Evolutionary conservation across 2,888 invertebrate species (phyloP).

Genomic region (Dioctria linearis): DNA sequence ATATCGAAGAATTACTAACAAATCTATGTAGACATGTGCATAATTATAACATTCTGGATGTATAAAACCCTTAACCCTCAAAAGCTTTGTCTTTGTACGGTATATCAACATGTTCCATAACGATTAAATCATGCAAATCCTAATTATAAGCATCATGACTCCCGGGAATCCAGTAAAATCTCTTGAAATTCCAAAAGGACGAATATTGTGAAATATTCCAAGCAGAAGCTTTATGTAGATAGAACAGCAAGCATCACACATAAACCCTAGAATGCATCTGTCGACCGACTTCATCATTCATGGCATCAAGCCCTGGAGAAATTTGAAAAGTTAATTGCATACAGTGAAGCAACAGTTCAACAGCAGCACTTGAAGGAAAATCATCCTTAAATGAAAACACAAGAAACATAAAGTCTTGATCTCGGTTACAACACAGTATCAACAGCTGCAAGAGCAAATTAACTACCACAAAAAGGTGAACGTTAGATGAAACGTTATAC

Average conservation of each 20-base stretch:
- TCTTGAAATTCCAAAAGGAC: background rate
- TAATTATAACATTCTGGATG: too few species aligned
- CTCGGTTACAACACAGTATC: too few species aligned
- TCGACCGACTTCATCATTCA: background rate
- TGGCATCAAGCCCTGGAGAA: background rate
- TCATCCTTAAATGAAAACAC: background rate
- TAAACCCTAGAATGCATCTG: background rate
- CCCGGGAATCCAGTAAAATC: background rate
- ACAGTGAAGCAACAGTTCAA: background rate
- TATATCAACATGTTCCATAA: background rate
- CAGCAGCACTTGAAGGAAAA: background rate
- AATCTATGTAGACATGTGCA: too few species aligned
- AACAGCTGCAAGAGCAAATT: too few species aligned
- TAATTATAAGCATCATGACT: background rate
- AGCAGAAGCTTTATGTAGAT: background rate
- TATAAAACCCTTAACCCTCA: too few species aligned
- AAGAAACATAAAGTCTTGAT: background rate
- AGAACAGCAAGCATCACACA: background rate
- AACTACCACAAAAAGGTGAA: too few species aligned
- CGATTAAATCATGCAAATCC: background rate
- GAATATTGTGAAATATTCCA: background rate
- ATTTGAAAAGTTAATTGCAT: constrained; percentile 12
- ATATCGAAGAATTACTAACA: too few species aligned
- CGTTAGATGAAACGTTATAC: too few species aligned
- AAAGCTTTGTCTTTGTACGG: too few species aligned